Base-by-base conservation (phyloP, 2,797 vertebrate species). In the Apodemus agrarius region DNA sequence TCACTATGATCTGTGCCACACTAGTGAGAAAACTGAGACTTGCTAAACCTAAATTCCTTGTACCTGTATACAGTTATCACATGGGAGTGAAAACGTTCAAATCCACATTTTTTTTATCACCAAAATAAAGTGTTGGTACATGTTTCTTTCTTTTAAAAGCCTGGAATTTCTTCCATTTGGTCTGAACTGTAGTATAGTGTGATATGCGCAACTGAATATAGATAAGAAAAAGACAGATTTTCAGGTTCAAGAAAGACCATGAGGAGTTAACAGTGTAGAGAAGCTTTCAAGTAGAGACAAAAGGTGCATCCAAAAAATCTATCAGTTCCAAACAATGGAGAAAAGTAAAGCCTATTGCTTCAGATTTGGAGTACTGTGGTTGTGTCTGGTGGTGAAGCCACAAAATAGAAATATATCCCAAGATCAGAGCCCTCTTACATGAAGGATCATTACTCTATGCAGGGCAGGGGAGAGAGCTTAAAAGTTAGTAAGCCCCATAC, bases 211-310 rank as follows among this genome's bases (percentile, higher is more conserved):
- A 13, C 34, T 96, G 87, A 95, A 29, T 31, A 90, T 16, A 89
- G 21, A 67, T n/a, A 74, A 49, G 37, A 52, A 82, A 93, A 90
- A 40, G 26, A 12, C 40, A 22, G 34, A 69, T 67, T 54, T 91
- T 91, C 80, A 67, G n/a, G 81, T 81, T n/a, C 80, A 21, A 93
- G 74, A 54, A 59, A 94, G 31, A 8, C 26, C 46, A 74, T 9
- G 29, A 54, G 37, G 46, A 78, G 22, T 59, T 52, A 93, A 40
- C 76, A 57, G 11, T 14, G 43, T 75, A 34, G 17, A 63, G 9
- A 93, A 40, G 12, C 3, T 85, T 85, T 91, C 80, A 89, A 91
- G 69, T 59, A 87, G 65, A 93, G 80, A 78, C 31, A 83, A 94
- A 87, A 75, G 3, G 6, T 93, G 21, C 14, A 61, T 90, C 91